These are phyloP conservation scores for Cosmopolites sordidus DNA, from an alignment of 2,888 invertebrate genomes.

Conservation along the genomic window DNA sequence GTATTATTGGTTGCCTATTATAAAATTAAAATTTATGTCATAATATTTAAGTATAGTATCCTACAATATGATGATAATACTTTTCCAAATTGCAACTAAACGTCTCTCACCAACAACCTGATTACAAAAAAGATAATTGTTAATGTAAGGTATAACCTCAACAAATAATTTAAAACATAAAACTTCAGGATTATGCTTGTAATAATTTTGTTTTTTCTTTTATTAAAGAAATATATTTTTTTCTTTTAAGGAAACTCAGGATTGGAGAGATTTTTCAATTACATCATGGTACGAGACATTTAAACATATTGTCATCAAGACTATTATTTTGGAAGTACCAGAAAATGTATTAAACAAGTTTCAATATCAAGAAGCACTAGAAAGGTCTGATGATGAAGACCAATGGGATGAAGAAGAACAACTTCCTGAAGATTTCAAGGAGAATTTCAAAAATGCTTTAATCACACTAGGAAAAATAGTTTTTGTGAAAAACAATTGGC, in stretches of 20 bases:
- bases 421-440: slow-evolving; percentile 25
- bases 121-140: too few relatives aligned
- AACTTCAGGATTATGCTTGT: too few relatives aligned
- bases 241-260: slow-evolving; percentile 38
- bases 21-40: too few relatives aligned
- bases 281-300: slow-evolving; percentile 41
- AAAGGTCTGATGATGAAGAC: slow-evolving; percentile 30
- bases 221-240: too few relatives aligned
- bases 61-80: too few relatives aligned
- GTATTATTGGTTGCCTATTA: too few relatives aligned
- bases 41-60: too few relatives aligned
- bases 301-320: slow-evolving; percentile 36
- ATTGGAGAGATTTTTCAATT: slow-evolving; percentile 43
- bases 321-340: slow-evolving; percentile 39
- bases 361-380: slow-evolving; percentile 29
- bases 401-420: slow-evolving; percentile 9
- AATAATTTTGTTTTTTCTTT: too few relatives aligned
- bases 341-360: slow-evolving; percentile 35
- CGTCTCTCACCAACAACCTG: too few relatives aligned
- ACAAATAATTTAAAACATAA: too few relatives aligned
- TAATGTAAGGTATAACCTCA: too few relatives aligned
- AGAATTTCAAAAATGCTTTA: slow-evolving; percentile 39
- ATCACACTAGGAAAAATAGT: slow-evolving; percentile 36
- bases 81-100: too few relatives aligned
- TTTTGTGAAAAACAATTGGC: slow-evolving; percentile 47